These are phyloP conservation scores for Parotia lawesii DNA, from an alignment of 2,113 vertebrate species.

Conservation along the genomic window DNA sequence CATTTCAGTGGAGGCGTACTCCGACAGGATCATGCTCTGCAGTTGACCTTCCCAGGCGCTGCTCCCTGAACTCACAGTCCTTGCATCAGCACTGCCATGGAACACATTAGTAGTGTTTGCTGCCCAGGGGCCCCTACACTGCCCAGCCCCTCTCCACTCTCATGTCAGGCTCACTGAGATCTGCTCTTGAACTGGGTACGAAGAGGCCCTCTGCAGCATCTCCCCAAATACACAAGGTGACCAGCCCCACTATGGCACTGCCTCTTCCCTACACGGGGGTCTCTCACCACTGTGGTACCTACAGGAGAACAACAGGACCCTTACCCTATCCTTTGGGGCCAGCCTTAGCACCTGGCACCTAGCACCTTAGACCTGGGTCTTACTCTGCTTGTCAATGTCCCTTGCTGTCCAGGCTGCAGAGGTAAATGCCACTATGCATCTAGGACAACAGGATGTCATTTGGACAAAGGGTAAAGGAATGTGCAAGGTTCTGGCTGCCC, in stretches of 20 bases:
- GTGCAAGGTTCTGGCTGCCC: neutral
- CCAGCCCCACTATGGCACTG: neutral
- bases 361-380: neutral
- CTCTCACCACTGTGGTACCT: neutral
- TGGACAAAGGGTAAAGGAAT: neutral
- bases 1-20: constrained; percentile 97
- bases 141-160: neutral
- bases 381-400: neutral
- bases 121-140: neutral
- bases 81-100: constrained; percentile 80
- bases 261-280: neutral
- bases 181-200: neutral
- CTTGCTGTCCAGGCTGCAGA: neutral
- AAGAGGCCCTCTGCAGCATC: neutral
- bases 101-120: neutral
- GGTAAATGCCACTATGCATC: neutral
- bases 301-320: neutral
- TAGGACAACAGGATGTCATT: neutral
- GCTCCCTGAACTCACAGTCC: constrained; percentile 91
- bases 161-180: neutral
- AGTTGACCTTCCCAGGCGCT: constrained; percentile 95
- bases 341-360: neutral
- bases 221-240: neutral
- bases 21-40: constrained; percentile 91
- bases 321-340: neutral